Evolutionary conservation across 2,113 vertebrate genomes (phyloP).

Genomic region (Aix galericulata): DNA sequence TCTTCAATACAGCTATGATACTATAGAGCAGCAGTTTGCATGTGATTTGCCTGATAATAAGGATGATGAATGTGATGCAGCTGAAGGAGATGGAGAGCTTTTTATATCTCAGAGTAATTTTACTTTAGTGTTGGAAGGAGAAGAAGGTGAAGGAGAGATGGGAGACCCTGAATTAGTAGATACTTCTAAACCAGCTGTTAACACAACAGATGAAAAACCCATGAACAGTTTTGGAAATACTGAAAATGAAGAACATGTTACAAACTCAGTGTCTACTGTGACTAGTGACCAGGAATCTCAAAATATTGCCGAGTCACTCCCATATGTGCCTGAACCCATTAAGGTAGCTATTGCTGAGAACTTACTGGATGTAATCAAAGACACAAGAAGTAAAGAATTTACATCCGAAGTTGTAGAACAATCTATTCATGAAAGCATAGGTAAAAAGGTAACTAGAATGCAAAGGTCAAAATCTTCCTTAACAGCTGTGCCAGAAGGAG

Average conservation of each 20-base stretch:
- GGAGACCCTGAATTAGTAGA: constrained; percentile 13
- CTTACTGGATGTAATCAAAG: constrained; percentile 76
- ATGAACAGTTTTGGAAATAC: not conserved
- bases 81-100: constrained; percentile 74
- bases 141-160: constrained; percentile 77
- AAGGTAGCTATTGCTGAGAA: constrained; percentile 78
- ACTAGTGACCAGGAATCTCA: constrained; percentile 67
- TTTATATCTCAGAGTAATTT: constrained; percentile 79
- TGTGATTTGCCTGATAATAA: constrained; percentile 65
- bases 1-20: constrained; percentile 77
- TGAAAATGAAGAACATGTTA: constrained; percentile 26
- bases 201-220: not conserved
- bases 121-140: constrained; percentile 89
- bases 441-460: constrained; percentile 51
- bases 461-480: constrained; percentile 14
- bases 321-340: constrained; percentile 79
- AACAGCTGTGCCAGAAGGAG: constrained; percentile 46
- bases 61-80: constrained; percentile 67
- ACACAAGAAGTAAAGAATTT: constrained; percentile 79
- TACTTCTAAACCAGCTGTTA: not conserved
- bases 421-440: constrained; percentile 61
- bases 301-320: constrained; percentile 66
- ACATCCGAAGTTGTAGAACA: constrained; percentile 67
- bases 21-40: constrained; percentile 74
- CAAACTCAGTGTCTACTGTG: constrained; percentile 52